These are phyloP conservation scores for Craniophora ligustri DNA, from an alignment of 2,888 invertebrate species.

Conservation along the genomic window DNA sequence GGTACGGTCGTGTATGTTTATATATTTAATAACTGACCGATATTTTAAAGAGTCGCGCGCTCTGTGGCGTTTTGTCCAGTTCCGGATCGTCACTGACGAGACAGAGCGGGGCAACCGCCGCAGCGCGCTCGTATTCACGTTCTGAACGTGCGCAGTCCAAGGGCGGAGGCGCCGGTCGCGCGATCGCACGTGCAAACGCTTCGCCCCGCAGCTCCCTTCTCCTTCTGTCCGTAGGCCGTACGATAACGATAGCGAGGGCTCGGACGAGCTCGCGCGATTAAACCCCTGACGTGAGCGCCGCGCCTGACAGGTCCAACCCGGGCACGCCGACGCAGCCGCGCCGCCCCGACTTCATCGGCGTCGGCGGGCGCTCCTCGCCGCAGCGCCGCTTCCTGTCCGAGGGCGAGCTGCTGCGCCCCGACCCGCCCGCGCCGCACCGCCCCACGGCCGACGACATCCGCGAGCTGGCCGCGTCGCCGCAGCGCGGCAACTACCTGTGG, in stretches of 20 bases:
- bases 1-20: constrained; percentile 53
- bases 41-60: constrained; percentile 14
- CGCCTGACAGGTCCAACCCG: constrained; percentile 94
- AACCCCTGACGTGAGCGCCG: constrained; percentile 86
- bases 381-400: constrained; percentile 94
- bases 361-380: constrained; percentile 90
- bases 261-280: constrained; percentile 88
- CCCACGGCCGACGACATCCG: constrained; percentile 92
- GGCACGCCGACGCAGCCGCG: constrained; percentile 97
- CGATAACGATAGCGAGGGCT: constrained; percentile 87
- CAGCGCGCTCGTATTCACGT: constrained; percentile 33
- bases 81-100: constrained; percentile 2
- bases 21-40: constrained; percentile 43
- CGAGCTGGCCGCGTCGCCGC: constrained; percentile 96
- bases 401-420: constrained; percentile 93
- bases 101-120: constrained; percentile 9
- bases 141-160: constrained; percentile 68
- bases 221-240: constrained; percentile 89
- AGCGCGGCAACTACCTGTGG: constrained; percentile 89
- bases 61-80: constrained; percentile 33
- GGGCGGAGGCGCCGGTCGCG: constrained; percentile 68
- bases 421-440: constrained; percentile 91
- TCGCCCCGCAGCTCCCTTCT: constrained; percentile 87
- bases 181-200: constrained; percentile 82
- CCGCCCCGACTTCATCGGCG: constrained; percentile 96